Evolutionary conservation across 1,140 invertebrate genomes (phyloP).

Genomic region (Pteromalus puparum): DNA sequence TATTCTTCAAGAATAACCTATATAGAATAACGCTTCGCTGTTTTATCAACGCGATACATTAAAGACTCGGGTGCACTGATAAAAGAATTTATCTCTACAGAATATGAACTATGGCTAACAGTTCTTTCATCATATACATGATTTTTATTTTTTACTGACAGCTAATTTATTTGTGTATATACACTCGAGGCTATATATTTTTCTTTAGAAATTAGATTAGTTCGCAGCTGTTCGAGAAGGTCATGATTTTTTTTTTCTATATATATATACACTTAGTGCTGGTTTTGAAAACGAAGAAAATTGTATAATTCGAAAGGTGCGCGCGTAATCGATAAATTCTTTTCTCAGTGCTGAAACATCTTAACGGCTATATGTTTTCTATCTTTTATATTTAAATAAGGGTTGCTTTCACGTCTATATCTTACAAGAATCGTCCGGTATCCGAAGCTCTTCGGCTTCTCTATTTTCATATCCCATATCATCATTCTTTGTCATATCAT

Average conservation of each 20-base stretch:
- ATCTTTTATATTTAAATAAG: slow-evolving; percentile 25
- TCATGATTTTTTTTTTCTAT: neutral
- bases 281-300: neutral
- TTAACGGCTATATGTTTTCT: slow-evolving; percentile 15
- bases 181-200: neutral
- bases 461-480: neutral
- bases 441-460: neutral
- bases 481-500: neutral
- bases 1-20: slow-evolving; percentile 9
- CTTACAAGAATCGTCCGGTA: slow-evolving; percentile 17
- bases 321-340: neutral
- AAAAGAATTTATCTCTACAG: slow-evolving; percentile 12
- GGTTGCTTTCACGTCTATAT: slow-evolving; percentile 16
- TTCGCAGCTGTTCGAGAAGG: neutral
- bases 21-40: neutral
- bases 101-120: neutral
- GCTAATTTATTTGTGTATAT: neutral
- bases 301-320: neutral
- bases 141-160: neutral
- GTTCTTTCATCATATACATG: neutral
- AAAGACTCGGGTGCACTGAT: slow-evolving; percentile 4
- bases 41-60: neutral
- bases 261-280: neutral
- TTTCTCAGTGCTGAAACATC: slow-evolving; percentile 1
- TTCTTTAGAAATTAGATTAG: neutral